Evolutionary conservation across 2,797 vertebrate species (phyloP), one percentile per base, ranked within the genome.

Genomic region (Microchirus variegatus): DNA sequence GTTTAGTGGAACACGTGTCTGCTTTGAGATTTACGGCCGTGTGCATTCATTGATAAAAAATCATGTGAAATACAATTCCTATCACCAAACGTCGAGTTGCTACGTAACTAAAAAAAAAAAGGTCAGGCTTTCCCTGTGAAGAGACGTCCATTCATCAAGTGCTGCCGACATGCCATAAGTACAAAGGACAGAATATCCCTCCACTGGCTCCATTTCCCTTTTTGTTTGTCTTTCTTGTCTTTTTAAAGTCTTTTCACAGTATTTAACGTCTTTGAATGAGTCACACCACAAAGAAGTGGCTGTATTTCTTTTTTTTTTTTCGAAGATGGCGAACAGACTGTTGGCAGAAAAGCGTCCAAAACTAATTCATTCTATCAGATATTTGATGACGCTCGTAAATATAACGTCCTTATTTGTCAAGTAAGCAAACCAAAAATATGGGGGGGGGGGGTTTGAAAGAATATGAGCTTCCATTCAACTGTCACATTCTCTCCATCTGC

Each of bases 91-190:
- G 63, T 73, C 59, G 67, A 83, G 91, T 91, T 90, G 89, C 89
- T 90, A 87, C 59, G 89, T 90, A 89, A 92, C 88, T 81, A 65
- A 72, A 69, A 78, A 65, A 72, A 69, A 78, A 22, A 86, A 85
- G 90, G 89, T 91, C 87, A 90, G 82, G 74, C 77, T 67, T 70
- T 89, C 75, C 78, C 72, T 57, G 74, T 72, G 84, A 88, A 66
- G 83, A 87, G 77, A 76, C 67, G 56, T 88, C 76, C 85, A 93
- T 93, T 93, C 81, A 92, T 93, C 92, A 93, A 83, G 73, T 22
- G 74, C 86, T 84, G 85, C 84, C 89, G 91, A 85, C 77, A 67
- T 77, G 82, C 76, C 87, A 84, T 67, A 87, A 78, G 81, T 80
- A 90, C 90, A 93, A 92, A 93, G 88, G 79, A 81, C 77, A 73